Evolutionary conservation across 2,113 vertebrate species (phyloP).

Genomic region (Myotis brandtii): DNA sequence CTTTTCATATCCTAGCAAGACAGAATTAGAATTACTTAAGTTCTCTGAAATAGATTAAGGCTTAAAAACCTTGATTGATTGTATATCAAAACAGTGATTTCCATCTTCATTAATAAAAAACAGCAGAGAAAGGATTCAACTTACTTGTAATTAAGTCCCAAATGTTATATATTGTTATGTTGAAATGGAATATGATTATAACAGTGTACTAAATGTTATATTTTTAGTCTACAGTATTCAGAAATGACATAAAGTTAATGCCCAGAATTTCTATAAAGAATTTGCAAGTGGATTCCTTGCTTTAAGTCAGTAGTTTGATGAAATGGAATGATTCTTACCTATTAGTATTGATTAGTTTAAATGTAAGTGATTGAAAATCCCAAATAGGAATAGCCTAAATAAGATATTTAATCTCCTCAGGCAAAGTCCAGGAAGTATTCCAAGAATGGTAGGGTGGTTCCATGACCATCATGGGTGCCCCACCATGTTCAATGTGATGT

Average conservation of each 20-base stretch:
- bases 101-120: slow-evolving; percentile 20
- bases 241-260: background rate
- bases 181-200: slow-evolving; percentile 10
- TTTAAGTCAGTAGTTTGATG: background rate
- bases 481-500: background rate
- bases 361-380: background rate
- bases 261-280: background rate
- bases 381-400: background rate
- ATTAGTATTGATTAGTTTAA: background rate
- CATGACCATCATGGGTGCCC: rapidly evolving
- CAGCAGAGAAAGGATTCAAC: slow-evolving; percentile 14
- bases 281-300: background rate
- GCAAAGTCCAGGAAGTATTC: background rate
- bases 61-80: background rate
- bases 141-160: background rate
- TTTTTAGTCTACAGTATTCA: background rate
- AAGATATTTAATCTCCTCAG: background rate
- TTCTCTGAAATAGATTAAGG: slow-evolving; percentile 56
- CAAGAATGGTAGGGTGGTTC: background rate
- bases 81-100: background rate
- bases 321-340: background rate
- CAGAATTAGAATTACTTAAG: slow-evolving; percentile 41
- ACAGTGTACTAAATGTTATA: background rate
- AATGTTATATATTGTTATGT: background rate
- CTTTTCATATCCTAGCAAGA: background rate